A percentile compares a stretch with the other conserved stretches of the same genome.
Conservation (phyloP, 2,888 invertebrate species). For the Psylliodes chrysocephalus region DNA sequence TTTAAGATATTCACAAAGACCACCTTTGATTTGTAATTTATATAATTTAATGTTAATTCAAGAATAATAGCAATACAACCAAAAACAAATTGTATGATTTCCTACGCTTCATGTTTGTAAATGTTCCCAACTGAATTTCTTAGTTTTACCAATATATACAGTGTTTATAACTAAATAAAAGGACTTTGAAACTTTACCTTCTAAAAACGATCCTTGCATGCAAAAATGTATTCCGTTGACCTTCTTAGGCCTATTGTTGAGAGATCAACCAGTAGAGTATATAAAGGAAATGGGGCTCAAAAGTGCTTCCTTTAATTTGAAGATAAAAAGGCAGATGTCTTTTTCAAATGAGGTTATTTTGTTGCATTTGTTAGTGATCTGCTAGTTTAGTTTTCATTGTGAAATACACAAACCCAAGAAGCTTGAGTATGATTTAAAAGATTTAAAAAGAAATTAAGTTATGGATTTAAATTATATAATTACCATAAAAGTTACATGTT, state of each 20-base stretch:
- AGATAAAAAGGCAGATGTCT: constrained; percentile 3
- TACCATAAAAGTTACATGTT: too few relatives aligned
- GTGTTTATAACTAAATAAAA: neutral
- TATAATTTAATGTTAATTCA: too few relatives aligned
- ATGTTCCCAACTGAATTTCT: neutral
- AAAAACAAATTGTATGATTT: too few relatives aligned
- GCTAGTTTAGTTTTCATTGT: neutral
- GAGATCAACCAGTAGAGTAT: neutral
- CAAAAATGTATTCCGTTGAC: too few relatives aligned
- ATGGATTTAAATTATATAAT: neutral
- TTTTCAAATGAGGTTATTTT: neutral
- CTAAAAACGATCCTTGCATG: too few relatives aligned
- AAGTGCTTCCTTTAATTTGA: neutral
- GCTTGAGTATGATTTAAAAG: neutral
- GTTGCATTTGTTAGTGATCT: neutral
- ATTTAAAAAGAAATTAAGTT: neutral
- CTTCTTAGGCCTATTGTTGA: neutral
- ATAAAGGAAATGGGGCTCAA: neutral
- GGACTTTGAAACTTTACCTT: neutral
- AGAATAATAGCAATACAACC: too few relatives aligned
- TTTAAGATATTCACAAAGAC: too few relatives aligned
- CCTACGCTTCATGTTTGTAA: too few relatives aligned
- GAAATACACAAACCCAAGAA: neutral
- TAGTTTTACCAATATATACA: neutral
- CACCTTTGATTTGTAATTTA: too few relatives aligned